Percentiles rank a stretch among this genome's conserved stretches.
These are phyloP conservation scores for Rhabdophis nuchalis DNA, from an alignment of 2,797 vertebrate species.

Conservation along the genomic window DNA sequence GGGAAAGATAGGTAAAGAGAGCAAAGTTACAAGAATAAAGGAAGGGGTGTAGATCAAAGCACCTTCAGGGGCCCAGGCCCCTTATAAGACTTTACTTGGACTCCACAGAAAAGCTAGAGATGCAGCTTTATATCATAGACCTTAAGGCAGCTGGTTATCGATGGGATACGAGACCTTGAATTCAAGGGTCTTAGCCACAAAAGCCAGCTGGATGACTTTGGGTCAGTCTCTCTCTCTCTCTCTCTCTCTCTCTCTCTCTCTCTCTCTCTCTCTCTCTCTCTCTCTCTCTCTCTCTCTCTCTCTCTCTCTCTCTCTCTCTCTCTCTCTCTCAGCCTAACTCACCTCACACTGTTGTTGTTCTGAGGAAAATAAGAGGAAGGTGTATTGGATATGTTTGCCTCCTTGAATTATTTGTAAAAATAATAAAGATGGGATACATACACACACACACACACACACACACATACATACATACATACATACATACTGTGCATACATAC, in stretches of 20 bases:
- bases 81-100: neutral
- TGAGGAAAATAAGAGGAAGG: neutral
- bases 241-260: too few species aligned
- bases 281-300: neutral
- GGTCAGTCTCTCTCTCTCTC: neutral
- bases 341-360: neutral
- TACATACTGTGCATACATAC: too few species aligned
- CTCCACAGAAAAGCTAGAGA: neutral
- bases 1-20: neutral
- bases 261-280: too few species aligned
- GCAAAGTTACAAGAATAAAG: neutral
- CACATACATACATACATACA: too few species aligned
- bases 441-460: too few species aligned
- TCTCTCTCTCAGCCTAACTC: neutral
- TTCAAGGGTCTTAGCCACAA: neutral
- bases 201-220: neutral
- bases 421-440: neutral
- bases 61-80: neutral
- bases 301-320: neutral
- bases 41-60: neutral
- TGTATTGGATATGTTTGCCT: neutral
- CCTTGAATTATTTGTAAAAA: neutral
- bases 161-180: neutral
- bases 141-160: neutral
- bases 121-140: neutral